Percentiles rank a stretch among this genome's conserved stretches.
Evolutionary conservation across 2,797 vertebrate genomes (phyloP).

Genomic region (Hemitrygon akajei): DNA sequence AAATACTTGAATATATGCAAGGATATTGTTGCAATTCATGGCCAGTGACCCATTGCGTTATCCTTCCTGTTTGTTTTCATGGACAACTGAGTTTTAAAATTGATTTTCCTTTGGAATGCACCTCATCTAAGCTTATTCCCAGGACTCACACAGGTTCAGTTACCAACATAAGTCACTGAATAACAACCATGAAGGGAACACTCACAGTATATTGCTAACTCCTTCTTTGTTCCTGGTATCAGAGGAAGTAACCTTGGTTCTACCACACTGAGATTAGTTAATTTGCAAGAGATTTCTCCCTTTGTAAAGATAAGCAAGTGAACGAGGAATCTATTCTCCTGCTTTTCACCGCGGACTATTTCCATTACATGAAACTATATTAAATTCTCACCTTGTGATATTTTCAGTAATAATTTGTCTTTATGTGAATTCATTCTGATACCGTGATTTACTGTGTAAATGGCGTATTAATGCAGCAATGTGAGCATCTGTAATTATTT

Average conservation of each 20-base stretch:
- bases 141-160: not conserved
- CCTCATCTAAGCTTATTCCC: not conserved
- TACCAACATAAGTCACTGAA: not conserved
- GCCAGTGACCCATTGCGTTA: not conserved
- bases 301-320: not conserved
- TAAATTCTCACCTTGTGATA: not conserved
- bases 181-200: not conserved
- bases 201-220: no score
- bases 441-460: not conserved
- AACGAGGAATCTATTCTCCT: not conserved
- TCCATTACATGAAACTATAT: constrained; percentile 2
- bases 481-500: not conserved
- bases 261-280: not conserved
- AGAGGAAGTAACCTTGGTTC: not conserved
- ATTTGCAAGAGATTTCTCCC: not conserved
- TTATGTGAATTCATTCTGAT: not conserved
- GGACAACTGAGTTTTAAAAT: not conserved
- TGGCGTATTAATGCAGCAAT: not conserved
- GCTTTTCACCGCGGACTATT: not conserved
- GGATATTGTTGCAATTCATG: not conserved
- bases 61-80: not conserved
- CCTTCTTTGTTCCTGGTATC: not conserved
- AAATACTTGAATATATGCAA: not conserved
- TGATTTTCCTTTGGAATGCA: not conserved
- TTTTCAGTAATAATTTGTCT: not conserved